Evolutionary conservation across 2,888 invertebrate species (phyloP), one percentile per base, ranked within the genome.

Genomic region (Lutraria lutraria): DNA sequence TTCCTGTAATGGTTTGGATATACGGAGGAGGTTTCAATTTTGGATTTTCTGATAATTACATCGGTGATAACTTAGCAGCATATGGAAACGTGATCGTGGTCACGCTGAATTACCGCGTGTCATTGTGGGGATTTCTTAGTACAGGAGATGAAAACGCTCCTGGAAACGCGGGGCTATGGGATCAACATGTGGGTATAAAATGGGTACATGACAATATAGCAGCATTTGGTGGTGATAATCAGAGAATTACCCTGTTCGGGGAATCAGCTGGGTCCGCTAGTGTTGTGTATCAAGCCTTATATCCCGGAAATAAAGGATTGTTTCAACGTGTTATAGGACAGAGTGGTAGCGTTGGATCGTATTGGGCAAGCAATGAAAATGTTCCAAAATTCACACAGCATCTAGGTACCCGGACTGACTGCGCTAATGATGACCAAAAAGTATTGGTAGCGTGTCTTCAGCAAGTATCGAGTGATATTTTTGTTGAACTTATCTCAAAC

Each of bases 151-250:
- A 89, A 0, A 81, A 85, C 19, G 76, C 93, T 19, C 92, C 85
- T 3, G 95, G 95, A 19, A 95, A 95, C 87, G 93, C 85, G 81
- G 95, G 94, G 0, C 88, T 95, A 15, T 94, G 93, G 92, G 95
- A 95, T 83, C 94, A 95, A 88, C 90, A 93, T 29, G 34, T 92
- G 25, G 95, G 94, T 15, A 81, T 95, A 34, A 63, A 90, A 60
- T 95, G 95, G 95, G 92, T 94, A 0, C 91, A 94, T 63, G 92
- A 92, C 29, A 95, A 95, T 80, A 93, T 93, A 53, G 88, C 76
- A 13, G 81, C 89, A 4, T 94, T 95, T 82, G 92, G 93, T 83
- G 94, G 94, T 0, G 93, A 95, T 89, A 81, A 90, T 0, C 76
- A 87, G 15, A 87, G 80, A 15, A 89, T 95, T 0, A 94, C 95